Evolutionary conservation across 2,888 invertebrate species (phyloP).

Genomic region (Agrotis exclamationis): DNA sequence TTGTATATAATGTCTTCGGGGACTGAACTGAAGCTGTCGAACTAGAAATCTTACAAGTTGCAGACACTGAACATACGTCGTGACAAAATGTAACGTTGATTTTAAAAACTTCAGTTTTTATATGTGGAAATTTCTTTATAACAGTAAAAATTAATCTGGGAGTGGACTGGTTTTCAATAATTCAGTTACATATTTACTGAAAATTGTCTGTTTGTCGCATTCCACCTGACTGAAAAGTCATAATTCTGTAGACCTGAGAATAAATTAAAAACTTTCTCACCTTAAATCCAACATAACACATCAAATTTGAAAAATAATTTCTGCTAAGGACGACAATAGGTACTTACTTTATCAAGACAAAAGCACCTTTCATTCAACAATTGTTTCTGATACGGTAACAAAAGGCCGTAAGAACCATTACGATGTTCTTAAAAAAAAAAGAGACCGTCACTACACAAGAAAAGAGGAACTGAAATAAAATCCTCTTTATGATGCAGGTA

Average conservation of each 20-base stretch:
- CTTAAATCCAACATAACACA: background rate
- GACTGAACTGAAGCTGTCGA: constrained; percentile 59
- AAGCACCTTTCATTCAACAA: constrained; percentile 71
- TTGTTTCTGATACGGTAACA: constrained; percentile 72
- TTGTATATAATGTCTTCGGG: constrained; percentile 66
- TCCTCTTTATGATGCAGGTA: constrained; percentile 80
- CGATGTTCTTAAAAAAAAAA: constrained; percentile 74
- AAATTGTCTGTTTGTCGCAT: background rate
- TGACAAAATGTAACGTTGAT: constrained; percentile 35
- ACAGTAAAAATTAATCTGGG: too few species aligned
- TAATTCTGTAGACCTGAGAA: too few species aligned
- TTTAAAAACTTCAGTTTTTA: constrained; percentile 7
- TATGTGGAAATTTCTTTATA: background rate
- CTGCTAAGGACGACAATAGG: constrained; percentile 30
- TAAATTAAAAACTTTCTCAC: background rate
- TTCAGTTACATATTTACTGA: background rate
- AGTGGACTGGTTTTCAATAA: background rate
- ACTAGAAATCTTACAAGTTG: constrained; percentile 65
- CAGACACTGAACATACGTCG: constrained; percentile 55
- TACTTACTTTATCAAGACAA: constrained; percentile 50
- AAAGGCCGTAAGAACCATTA: constrained; percentile 74
- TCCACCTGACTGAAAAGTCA: too few species aligned
- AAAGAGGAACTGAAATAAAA: constrained; percentile 75
- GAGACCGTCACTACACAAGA: constrained; percentile 76
- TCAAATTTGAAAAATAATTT: constrained; percentile 25